phyloP scores from a whole-genome alignment of 2,888 invertebrate species.

The Oxycera nigricornis region DNA sequence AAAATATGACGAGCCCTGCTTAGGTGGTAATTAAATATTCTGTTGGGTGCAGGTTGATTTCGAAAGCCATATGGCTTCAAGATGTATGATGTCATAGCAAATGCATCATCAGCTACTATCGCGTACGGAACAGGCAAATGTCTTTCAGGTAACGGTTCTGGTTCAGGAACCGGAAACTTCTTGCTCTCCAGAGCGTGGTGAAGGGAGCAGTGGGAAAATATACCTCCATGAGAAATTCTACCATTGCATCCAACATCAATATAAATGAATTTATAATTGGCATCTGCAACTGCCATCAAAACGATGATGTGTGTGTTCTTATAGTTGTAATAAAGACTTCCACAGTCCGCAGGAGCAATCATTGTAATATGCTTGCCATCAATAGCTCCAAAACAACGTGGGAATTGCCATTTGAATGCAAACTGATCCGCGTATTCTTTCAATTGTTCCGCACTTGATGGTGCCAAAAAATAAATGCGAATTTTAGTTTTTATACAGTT shows the following conservation, averaged over 20 bases:
- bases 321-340: not conserved
- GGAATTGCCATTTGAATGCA: not conserved
- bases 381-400: not conserved
- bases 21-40: not conserved
- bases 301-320: not conserved
- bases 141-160: not conserved
- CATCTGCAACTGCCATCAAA: not conserved
- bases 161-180: not conserved
- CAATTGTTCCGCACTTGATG: not conserved
- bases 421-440: not conserved
- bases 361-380: not conserved
- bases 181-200: not conserved
- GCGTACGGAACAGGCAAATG: not conserved
- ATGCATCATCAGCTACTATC: not conserved
- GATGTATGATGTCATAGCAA: not conserved
- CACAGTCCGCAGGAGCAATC: not conserved
- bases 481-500: not conserved
- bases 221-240: not conserved
- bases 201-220: not conserved
- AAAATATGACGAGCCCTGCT: not conserved
- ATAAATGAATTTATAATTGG: not conserved
- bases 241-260: not conserved
- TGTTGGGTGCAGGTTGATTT: not conserved
- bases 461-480: too few relatives aligned
- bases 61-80: not conserved